Evolutionary conservation across 2,113 vertebrate species (phyloP).

Genomic region (Coptodon rendalli): DNA sequence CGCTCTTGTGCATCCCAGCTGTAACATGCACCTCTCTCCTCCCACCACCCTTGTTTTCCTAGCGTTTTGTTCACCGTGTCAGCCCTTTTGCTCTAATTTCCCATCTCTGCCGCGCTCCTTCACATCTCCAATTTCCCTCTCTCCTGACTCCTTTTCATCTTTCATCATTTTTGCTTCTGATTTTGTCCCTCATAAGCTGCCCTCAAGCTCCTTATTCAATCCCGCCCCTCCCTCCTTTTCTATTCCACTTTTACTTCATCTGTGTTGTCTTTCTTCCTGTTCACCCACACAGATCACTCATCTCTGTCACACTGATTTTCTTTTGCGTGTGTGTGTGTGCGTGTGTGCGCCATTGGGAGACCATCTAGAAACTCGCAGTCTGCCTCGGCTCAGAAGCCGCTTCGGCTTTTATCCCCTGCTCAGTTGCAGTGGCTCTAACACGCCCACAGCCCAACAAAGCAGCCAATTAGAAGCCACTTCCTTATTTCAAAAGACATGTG

Average conservation of each 20-base stretch:
- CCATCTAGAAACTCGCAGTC: constrained; percentile 23
- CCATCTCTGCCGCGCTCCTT: not conserved
- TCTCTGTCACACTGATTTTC: constrained; percentile 5
- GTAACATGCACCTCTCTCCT: constrained; percentile 21
- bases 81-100: constrained; percentile 1
- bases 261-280: not conserved
- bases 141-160: not conserved
- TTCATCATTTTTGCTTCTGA: not conserved
- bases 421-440: not conserved
- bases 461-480: constrained; percentile 67
- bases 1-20: constrained; percentile 1
- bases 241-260: constrained; percentile 2
- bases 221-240: not conserved
- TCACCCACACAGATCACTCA: constrained; percentile 36
- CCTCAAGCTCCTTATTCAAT: not conserved
- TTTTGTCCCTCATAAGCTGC: not conserved
- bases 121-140: not conserved
- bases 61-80: not conserved
- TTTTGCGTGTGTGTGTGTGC: not conserved
- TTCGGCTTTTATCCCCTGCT: constrained; percentile 35
- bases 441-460: constrained; percentile 34
- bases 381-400: constrained; percentile 16
- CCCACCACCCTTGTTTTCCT: constrained; percentile 3
- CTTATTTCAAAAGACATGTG: constrained; percentile 40
- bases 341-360: not conserved